A percentile compares a stretch with the other conserved stretches of the same genome.
phyloP scores from a whole-genome alignment of 2,113 vertebrate species.

The Syrmaticus mikado region DNA sequence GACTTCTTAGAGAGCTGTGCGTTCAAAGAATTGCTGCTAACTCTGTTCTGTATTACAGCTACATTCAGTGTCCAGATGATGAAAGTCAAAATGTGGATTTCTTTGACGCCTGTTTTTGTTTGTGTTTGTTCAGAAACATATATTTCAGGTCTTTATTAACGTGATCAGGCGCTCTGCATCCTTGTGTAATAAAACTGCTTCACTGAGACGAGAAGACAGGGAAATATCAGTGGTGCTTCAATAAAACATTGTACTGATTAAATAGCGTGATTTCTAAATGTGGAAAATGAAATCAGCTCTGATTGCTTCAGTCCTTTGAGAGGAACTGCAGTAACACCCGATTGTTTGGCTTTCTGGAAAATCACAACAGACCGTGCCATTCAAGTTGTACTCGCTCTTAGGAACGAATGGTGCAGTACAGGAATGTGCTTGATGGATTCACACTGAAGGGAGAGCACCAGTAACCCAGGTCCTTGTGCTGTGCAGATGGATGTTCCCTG shows the following conservation, averaged over 20 bases:
- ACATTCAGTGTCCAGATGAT: accelerated
- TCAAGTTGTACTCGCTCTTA: neutral
- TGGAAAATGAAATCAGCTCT: neutral
- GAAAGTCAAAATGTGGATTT: neutral
- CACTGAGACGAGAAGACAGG: neutral
- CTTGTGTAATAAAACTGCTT: neutral
- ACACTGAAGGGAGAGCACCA: neutral
- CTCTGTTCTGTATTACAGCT: neutral
- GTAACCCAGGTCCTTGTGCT: neutral
- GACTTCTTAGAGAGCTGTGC: neutral
- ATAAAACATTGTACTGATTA: neutral
- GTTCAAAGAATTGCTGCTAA: neutral
- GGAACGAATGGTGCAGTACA: accelerated
- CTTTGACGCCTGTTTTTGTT: neutral
- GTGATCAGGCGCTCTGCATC: neutral
- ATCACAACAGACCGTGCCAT: neutral
- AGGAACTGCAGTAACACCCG: neutral
- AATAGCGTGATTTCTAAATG: neutral
- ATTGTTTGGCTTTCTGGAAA: neutral
- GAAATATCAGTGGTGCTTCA: accelerated
- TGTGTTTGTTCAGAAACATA: neutral
- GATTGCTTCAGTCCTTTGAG: neutral
- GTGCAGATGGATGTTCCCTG: neutral
- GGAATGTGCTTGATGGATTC: neutral
- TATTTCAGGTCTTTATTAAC: neutral